These are phyloP conservation scores for Acanthopagrus latus DNA, from an alignment of 2,797 vertebrate genomes.

Conservation along the genomic window DNA sequence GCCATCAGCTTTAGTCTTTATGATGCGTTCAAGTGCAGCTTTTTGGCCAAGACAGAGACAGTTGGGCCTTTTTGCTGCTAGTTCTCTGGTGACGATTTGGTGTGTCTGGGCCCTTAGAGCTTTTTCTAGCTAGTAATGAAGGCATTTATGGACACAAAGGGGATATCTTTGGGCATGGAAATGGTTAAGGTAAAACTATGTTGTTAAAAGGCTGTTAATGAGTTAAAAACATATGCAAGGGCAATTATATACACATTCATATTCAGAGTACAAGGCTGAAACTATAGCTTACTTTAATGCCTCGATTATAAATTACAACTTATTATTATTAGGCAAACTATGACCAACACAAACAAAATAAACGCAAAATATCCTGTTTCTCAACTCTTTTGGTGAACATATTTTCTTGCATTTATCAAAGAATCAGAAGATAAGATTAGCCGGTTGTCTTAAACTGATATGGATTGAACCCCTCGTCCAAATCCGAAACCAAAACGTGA, in stretches of 20 bases:
- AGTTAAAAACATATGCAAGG: neutral
- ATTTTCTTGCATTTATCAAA: neutral
- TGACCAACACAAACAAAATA: neutral
- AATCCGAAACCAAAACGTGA: constrained; percentile 46
- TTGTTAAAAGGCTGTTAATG: neutral
- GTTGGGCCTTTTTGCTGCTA: too few species aligned
- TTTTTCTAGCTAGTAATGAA: neutral
- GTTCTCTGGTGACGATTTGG: too few species aligned
- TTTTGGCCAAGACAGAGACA: too few species aligned
- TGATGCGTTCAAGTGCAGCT: too few species aligned
- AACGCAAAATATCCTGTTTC: neutral
- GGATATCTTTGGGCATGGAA: neutral
- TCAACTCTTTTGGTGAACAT: too few species aligned
- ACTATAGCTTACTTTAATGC: neutral
- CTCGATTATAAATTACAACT: neutral
- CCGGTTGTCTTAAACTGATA: constrained; percentile 8
- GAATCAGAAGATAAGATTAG: neutral
- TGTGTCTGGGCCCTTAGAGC: too few species aligned
- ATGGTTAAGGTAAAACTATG: neutral
- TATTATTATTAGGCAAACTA: too few species aligned
- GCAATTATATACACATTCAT: neutral
- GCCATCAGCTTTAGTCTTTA: too few species aligned
- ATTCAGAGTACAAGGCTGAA: neutral
- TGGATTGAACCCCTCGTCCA: constrained; percentile 1
- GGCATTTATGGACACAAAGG: neutral